Conservation (phyloP, 2,797 vertebrate genomes). For the Pseudomugil gertrudae region DNA sequence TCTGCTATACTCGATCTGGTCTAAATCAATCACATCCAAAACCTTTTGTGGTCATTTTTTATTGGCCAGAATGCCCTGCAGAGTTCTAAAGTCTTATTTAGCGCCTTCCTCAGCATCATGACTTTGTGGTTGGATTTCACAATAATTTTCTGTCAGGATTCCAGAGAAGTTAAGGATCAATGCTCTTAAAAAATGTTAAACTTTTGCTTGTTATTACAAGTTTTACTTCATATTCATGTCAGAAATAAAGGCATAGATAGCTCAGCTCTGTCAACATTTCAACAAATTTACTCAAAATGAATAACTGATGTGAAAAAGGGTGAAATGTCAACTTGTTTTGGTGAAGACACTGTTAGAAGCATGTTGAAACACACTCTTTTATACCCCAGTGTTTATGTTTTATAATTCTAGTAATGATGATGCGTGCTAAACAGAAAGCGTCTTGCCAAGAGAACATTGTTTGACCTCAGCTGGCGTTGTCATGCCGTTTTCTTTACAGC, state of each 20-base stretch:
- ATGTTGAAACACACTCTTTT: background rate
- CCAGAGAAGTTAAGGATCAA: constrained; percentile 1
- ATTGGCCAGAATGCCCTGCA: constrained; percentile 9
- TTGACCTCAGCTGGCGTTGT: constrained; percentile 9
- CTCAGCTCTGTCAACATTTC: no score
- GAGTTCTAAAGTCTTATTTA: constrained; percentile 9
- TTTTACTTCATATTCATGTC: background rate
- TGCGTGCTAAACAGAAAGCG: constrained; percentile 12
- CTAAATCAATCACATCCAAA: constrained; percentile 10
- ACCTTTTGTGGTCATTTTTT: constrained; percentile 10
- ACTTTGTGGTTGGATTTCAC: background rate
- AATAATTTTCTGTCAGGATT: constrained; percentile 10
- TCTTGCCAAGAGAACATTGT: constrained; percentile 22
- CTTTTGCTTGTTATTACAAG: background rate
- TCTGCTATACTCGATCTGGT: background rate
- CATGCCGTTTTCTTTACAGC: background rate
- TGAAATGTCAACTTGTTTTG: background rate
- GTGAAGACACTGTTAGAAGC: background rate
- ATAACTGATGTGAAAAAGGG: background rate
- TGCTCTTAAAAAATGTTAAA: background rate
- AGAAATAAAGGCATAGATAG: background rate
- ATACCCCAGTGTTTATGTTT: constrained; percentile 10
- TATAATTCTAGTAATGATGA: constrained; percentile 10
- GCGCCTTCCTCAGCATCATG: background rate
- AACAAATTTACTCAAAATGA: background rate